Conservation (phyloP, 2,888 invertebrate species). For the Synanthedon andrenaeformis region DNA sequence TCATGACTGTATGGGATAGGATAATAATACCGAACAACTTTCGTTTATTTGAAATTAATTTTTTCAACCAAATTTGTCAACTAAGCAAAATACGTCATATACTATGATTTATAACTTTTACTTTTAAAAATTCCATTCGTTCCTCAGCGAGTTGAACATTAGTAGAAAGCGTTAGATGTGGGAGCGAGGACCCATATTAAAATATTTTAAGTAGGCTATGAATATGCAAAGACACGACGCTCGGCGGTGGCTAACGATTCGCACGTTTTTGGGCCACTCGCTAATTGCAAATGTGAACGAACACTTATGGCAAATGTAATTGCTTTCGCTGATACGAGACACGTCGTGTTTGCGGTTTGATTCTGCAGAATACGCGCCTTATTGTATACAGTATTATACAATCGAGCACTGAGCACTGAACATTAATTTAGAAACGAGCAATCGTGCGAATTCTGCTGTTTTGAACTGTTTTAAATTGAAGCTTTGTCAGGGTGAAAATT, state of each 20-base stretch:
- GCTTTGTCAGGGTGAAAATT: too few relatives aligned
- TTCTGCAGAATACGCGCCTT: constrained; percentile 20
- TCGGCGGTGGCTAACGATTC: constrained; percentile 62
- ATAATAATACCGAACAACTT: too few relatives aligned
- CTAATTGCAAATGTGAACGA: constrained; percentile 68
- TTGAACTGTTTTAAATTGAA: too few relatives aligned
- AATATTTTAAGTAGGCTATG: constrained; percentile 70
- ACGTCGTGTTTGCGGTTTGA: constrained; percentile 38
- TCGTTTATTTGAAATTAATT: too few relatives aligned
- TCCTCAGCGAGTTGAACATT: constrained; percentile 51
- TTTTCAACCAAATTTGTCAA: too few relatives aligned
- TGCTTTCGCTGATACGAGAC: constrained; percentile 57
- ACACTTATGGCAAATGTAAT: constrained; percentile 66
- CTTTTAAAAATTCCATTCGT: constrained; percentile 17
- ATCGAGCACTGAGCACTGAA: constrained; percentile 15
- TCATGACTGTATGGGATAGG: too few relatives aligned
- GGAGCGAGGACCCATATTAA: constrained; percentile 57
- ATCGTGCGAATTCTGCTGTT: neutral
- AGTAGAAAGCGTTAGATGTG: constrained; percentile 50
- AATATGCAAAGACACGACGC: constrained; percentile 68
- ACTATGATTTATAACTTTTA: neutral
- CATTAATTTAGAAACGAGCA: constrained; percentile 18
- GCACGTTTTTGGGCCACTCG: constrained; percentile 67
- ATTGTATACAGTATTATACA: constrained; percentile 9
- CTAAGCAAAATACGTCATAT: neutral